A percentile compares a stretch with the other conserved stretches of the same genome.
Evolutionary conservation across 2,797 vertebrate genomes (phyloP).

Genomic region (Chloroceryle amazona): DNA sequence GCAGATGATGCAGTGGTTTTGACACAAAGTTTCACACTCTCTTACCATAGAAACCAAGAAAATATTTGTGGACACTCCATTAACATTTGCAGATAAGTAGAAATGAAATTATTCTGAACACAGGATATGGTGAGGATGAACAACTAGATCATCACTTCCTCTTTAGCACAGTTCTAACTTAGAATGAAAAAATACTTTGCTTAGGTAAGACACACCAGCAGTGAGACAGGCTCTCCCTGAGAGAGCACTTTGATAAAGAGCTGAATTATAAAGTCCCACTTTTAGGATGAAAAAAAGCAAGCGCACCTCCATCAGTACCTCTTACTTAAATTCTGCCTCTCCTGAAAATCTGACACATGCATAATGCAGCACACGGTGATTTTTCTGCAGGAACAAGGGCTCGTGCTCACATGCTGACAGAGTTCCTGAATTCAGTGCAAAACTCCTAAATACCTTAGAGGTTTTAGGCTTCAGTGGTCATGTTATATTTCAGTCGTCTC

Average conservation of each 20-base stretch:
- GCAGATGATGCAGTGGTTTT: constrained; percentile 65
- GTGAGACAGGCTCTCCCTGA: neutral
- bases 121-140: constrained; percentile 77
- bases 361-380: fast-evolving
- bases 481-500: neutral
- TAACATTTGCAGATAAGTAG: constrained; percentile 78
- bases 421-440: neutral
- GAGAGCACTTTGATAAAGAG: neutral
- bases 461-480: neutral
- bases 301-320: neutral
- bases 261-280: neutral
- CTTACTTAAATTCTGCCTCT: neutral
- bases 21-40: constrained; percentile 57
- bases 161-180: constrained; percentile 38
- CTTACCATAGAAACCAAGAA: constrained; percentile 82
- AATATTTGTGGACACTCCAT: constrained; percentile 83
- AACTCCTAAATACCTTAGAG: neutral
- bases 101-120: constrained; percentile 80
- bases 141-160: constrained; percentile 73
- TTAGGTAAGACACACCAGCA: constrained; percentile 34
- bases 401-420: neutral
- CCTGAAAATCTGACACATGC: neutral
- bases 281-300: neutral
- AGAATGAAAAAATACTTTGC: constrained; percentile 45
- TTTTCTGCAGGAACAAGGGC: neutral